Evolutionary conservation across 2,888 invertebrate genomes (phyloP), one percentile per base, ranked within the genome.

Genomic region (Limnephilus auricula): DNA sequence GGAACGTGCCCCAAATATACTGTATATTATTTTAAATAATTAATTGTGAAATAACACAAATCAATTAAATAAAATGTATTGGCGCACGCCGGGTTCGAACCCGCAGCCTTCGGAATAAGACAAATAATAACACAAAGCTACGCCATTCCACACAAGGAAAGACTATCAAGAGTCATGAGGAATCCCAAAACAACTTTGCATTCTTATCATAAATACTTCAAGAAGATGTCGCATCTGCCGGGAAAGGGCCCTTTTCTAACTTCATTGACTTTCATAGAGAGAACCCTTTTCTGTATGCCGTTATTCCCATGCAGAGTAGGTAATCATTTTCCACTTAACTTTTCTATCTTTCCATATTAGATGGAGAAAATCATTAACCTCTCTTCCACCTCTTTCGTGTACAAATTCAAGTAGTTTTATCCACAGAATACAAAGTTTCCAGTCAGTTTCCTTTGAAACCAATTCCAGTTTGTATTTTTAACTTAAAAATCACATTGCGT

Each of bases 221-320:
- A 9, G 6, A 65, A 6, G n/a, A 65, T 2, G 65, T 65, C 65
- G 65, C 65, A 65, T 65, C 65, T 65, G 65, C 65, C 65, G 9
- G 65, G 65, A 65, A 65, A 65, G 25, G 0, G 65, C 65, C 25
- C 65, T 65, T 37, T 34, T 89, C 25, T 78, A 40, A 40, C 89
- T 89, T 89, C 91, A 91, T 91, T 91, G 91, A 91, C 89, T 91
- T 91, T 91, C 91, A 91, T 91, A 88, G 89, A 37, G 89, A 37
- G 78, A 91, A 91, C 91, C 91, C 40, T 89, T 89, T 91, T 91
- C 84, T 50, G 82, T 91, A 89, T 91, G 89, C 82, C 40, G 84
- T 89, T 79, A 82, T 78, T 65, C 65, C 45, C 84, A 45, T 50
- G 45, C 83, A 31, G 84, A 65, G n/a, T 65, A 25, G 65, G 32